Evolutionary conservation across 2,888 invertebrate genomes (phyloP).

Genomic region (Pelosia muscerda): DNA sequence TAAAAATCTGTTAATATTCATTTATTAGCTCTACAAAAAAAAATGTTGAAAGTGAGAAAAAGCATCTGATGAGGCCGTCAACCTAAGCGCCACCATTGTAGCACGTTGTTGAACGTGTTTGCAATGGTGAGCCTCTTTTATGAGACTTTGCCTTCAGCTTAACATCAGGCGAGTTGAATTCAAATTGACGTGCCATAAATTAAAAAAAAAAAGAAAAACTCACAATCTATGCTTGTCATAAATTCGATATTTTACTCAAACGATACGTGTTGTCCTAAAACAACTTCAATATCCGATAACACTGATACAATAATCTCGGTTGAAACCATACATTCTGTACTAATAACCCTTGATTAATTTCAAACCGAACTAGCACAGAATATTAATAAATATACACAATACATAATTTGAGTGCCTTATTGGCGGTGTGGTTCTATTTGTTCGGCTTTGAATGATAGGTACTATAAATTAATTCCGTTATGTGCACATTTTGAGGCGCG

Average conservation of each 20-base stretch:
- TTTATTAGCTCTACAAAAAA: too few species aligned
- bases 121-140: too few species aligned
- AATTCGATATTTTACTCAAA: neutral
- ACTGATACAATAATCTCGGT: neutral
- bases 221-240: neutral
- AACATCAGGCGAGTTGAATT: too few species aligned
- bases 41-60: too few species aligned
- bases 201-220: too few species aligned
- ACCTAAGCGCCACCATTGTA: too few species aligned
- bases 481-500: neutral
- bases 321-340: neutral
- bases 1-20: too few species aligned
- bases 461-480: neutral
- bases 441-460: neutral
- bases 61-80: too few species aligned
- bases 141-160: too few species aligned
- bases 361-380: neutral
- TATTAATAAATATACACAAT: neutral
- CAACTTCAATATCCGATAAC: neutral
- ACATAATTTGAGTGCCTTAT: neutral
- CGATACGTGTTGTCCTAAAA: neutral
- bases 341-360: conserved; percentile 10
- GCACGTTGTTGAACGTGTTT: too few species aligned
- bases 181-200: too few species aligned
- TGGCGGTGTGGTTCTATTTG: neutral